These are phyloP conservation scores for Maconellicoccus hirsutus DNA, from an alignment of 1,140 invertebrate species.

Conservation along the genomic window DNA sequence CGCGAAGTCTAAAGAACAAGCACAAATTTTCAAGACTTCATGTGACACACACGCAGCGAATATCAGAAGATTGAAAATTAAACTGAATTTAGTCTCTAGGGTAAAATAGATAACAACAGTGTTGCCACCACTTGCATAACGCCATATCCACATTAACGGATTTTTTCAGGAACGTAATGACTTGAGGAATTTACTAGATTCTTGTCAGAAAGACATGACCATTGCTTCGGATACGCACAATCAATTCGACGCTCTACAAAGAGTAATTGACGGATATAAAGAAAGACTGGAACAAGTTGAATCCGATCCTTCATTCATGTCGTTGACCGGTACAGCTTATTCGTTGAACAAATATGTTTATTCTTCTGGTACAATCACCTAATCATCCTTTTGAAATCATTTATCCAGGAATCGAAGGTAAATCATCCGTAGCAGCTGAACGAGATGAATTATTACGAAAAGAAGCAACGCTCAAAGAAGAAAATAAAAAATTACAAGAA, in stretches of 20 bases:
- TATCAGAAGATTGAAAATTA: slow-evolving; percentile 29
- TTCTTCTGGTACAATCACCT: no score
- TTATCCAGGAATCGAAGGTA: neutral
- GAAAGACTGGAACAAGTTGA: slow-evolving; percentile 30
- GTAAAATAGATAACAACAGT: slow-evolving; percentile 6
- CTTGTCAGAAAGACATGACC: slow-evolving; percentile 33
- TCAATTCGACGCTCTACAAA: slow-evolving; percentile 31
- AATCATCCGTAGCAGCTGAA: slow-evolving; percentile 12
- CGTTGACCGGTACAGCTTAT: no score
- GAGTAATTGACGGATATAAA: slow-evolving; percentile 31
- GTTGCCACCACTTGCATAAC: neutral
- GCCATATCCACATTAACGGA: neutral
- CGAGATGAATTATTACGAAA: slow-evolving; percentile 26
- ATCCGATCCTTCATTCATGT: slow-evolving; percentile 28
- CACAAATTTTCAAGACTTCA: slow-evolving; percentile 26
- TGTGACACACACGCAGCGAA: slow-evolving; percentile 24
- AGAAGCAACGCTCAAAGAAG: slow-evolving; percentile 26
- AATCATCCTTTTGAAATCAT: no score
- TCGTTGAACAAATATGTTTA: no score
- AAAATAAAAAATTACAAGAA: slow-evolving; percentile 29
- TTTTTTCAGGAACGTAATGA: slow-evolving; percentile 31
- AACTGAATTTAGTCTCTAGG: slow-evolving; percentile 27
- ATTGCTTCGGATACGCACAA: slow-evolving; percentile 25
- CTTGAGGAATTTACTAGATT: slow-evolving; percentile 31
- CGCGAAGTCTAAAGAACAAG: slow-evolving; percentile 25